Evolutionary conservation across 2,888 invertebrate genomes (phyloP), one percentile per base, ranked within the genome.

Genomic region (Choristoneura rosaceana): DNA sequence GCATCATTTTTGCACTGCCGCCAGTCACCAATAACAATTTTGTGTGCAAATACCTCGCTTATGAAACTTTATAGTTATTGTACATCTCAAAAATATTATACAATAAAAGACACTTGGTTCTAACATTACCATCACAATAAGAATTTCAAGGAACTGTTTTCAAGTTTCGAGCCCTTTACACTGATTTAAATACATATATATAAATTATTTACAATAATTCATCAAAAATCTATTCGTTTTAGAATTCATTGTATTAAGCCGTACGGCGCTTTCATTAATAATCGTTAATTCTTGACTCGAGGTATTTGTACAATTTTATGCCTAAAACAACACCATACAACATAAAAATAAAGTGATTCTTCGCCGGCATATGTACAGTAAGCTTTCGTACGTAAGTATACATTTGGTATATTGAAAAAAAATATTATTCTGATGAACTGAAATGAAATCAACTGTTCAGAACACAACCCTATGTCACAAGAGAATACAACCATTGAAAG

Each of bases 1-100:
- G 74, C 74, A 79, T 74, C 77, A 74, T 64, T 74, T 63, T 74
- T 63, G 45, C 55, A 47, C 41, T 47, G 10, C 52, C 34, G 52
- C 55, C 68, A 62, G 45, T 58, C 45, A 62, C 55, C 38, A 62
- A 68, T 63, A 67, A 14, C 25, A 63, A 9, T 47, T 47, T 58
- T 71, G 58, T 33, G 59, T 63, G 67, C 66, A 71, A 71, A 66
- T 71, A 71, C 68, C 63, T 71, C 62, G 38, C 15, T 17, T 0
- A 17, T 38, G 55, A 62, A 25, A 45, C 34, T 61, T 17, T 38
- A 41, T 41, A 38, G 4, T 50, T 64, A n/a, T 47, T 47, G 0
- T 5, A n/a, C 15, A 34, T 47, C 25, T 41, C 17, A 55, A 43
- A 55, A 55, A 25, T 63, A 61, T 45, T 25, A 70, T 38, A 25